Evolutionary conservation across 2,797 vertebrate genomes (phyloP).

Genomic region (Malacoraja senta): DNA sequence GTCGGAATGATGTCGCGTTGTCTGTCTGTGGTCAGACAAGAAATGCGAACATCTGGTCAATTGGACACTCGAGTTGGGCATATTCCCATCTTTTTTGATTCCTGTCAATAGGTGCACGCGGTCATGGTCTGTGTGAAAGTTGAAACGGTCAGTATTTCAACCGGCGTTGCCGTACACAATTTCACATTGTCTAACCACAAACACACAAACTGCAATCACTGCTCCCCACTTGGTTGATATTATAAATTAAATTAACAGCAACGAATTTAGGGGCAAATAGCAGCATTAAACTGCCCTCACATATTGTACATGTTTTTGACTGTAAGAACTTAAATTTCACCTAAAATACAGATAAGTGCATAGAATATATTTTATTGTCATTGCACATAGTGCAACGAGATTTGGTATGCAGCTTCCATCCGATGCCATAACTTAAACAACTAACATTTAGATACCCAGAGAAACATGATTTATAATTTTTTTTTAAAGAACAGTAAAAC

Average conservation of each 20-base stretch:
- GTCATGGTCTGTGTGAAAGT: not conserved
- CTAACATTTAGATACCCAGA: too few species aligned
- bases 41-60: constrained; percentile 55
- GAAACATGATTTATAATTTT: too few species aligned
- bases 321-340: not conserved
- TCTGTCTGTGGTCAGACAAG: constrained; percentile 61
- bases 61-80: constrained; percentile 49
- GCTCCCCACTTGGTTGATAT: not conserved
- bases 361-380: too few species aligned
- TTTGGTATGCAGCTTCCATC: too few species aligned
- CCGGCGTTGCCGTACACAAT: not conserved
- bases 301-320: not conserved
- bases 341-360: too few species aligned
- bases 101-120: not conserved
- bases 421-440: too few species aligned
- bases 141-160: not conserved
- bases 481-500: too few species aligned
- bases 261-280: not conserved
- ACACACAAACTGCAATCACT: not conserved
- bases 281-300: not conserved
- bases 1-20: constrained; percentile 68
- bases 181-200: not conserved
- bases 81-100: constrained; percentile 13
- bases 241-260: not conserved
- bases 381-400: too few species aligned